Evolutionary conservation across 2,888 invertebrate genomes (phyloP), one percentile per base, ranked within the genome.

Genomic region (Noctua pronuba): DNA sequence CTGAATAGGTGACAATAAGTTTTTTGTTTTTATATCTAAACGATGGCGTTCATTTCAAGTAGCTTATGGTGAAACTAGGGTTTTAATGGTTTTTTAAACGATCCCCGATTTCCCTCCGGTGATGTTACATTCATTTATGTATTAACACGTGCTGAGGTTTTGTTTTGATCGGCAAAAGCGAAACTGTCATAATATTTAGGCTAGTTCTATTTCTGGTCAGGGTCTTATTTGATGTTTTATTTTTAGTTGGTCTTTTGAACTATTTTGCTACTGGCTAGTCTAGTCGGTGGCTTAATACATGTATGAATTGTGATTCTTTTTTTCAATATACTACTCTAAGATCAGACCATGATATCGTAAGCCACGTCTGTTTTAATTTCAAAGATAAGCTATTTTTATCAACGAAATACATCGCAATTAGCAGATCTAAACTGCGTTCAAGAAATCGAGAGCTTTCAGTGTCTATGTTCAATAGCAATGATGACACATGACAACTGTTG

Each of bases 1-100:
- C 88, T 92, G 93, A 95, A 94, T 93, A 95, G 96, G 96, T 95
- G 96, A 96, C 96, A 95, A 96, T 95, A 94, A 89, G 90, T 94
- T 93, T 93, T 94, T 93, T 93, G 92, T 93, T 93, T 91, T 90
- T 91, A 88, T 92, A 93, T 89, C 90, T 93, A 92, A 92, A 85
- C 87, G 88, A 86, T 89, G 82, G 82, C 92, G 91, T 92, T 96
- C 94, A 93, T 95, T 95, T 95, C 95, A 90, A 92, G 95, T 94
- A 95, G 96, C 95, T 95, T 95, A 95, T 93, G 95, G 94, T 90
- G 95, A 94, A 94, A 95, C 92, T 92, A 87, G 90, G 82, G 85
- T 86, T 91, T 87, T 95, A 92, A 96, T 95, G 95, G 86, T 88
- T 89, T 93, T 96, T 92, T 95, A 95, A 96, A 93, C 92, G 94